These are phyloP conservation scores for Volucella bombylans DNA, from an alignment of 2,888 invertebrate species.

Conservation along the genomic window DNA sequence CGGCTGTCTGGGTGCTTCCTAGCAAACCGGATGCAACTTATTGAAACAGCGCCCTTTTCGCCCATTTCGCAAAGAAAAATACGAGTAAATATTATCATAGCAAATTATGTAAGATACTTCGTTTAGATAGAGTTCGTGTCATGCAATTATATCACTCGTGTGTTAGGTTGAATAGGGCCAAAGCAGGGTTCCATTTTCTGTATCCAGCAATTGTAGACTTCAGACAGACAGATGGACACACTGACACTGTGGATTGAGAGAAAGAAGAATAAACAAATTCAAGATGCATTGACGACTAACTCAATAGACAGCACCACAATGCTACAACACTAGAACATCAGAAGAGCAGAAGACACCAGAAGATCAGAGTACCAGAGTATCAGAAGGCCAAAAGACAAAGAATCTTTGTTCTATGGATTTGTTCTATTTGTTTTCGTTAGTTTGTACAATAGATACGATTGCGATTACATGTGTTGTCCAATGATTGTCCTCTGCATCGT, in stretches of 20 bases:
- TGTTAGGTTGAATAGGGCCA: constrained; percentile 11
- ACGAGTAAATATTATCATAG: constrained; percentile 61
- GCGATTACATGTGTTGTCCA: neutral
- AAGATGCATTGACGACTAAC: constrained; percentile 55
- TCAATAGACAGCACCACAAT: constrained; percentile 46
- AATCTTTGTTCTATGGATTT: constrained; percentile 71
- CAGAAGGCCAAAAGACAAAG: constrained; percentile 61
- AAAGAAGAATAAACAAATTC: constrained; percentile 53
- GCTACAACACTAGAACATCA: too few species aligned
- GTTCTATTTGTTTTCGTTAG: constrained; percentile 63
- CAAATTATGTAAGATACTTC: constrained; percentile 70
- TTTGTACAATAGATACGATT: too few species aligned
- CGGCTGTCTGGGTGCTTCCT: constrained; percentile 1
- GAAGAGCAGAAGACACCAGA: too few species aligned
- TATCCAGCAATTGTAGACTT: constrained; percentile 30
- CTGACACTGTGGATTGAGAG: neutral
- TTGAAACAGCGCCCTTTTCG: constrained; percentile 21
- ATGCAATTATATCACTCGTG: constrained; percentile 10
- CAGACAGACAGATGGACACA: constrained; percentile 59
- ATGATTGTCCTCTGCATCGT: constrained; percentile 23
- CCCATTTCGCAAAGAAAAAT: constrained; percentile 4
- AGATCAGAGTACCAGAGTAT: neutral
- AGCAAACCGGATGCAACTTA: constrained; percentile 55
- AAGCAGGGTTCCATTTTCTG: constrained; percentile 7
- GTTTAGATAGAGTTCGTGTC: constrained; percentile 43